phyloP scores from a whole-genome alignment of 2,888 invertebrate species.

The Mimas tiliae region DNA sequence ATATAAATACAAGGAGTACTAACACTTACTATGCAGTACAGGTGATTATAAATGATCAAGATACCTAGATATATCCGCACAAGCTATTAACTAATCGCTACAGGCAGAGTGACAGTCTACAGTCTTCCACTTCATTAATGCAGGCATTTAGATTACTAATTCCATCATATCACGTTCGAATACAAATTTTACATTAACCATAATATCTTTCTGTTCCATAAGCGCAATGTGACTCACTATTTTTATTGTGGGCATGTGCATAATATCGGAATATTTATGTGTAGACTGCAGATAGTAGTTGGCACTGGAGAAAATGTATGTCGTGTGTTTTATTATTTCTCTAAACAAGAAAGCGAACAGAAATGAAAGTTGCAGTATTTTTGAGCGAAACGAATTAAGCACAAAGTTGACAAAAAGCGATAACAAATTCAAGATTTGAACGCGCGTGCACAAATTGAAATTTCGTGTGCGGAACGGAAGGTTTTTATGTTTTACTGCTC shows the following conservation, averaged over 20 bases:
- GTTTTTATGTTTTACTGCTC: constrained; percentile 54
- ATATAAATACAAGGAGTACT: constrained; percentile 64
- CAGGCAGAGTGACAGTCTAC: constrained; percentile 49
- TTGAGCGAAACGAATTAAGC: constrained; percentile 70
- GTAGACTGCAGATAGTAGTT: background rate
- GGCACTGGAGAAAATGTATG: background rate
- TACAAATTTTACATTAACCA: constrained; percentile 29
- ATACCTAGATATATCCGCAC: constrained; percentile 54
- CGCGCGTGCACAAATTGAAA: constrained; percentile 67
- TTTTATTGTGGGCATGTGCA: constrained; percentile 24
- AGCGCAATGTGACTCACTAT: constrained; percentile 16
- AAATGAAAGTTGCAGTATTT: constrained; percentile 48
- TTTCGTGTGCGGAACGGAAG: constrained; percentile 79
- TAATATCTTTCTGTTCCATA: constrained; percentile 15
- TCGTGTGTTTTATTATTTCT: background rate
- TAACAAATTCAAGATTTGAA: constrained; percentile 47
- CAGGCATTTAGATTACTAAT: constrained; percentile 41
- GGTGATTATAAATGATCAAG: constrained; percentile 63
- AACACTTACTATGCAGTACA: constrained; percentile 53
- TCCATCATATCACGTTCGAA: constrained; percentile 43
- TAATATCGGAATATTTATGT: constrained; percentile 17
- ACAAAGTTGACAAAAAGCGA: constrained; percentile 73
- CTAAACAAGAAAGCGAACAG: constrained; percentile 42
- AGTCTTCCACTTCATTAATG: constrained; percentile 42
- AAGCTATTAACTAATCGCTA: constrained; percentile 59